phyloP scores from a whole-genome alignment of 2,113 vertebrate species.

The Equus przewalskii region DNA sequence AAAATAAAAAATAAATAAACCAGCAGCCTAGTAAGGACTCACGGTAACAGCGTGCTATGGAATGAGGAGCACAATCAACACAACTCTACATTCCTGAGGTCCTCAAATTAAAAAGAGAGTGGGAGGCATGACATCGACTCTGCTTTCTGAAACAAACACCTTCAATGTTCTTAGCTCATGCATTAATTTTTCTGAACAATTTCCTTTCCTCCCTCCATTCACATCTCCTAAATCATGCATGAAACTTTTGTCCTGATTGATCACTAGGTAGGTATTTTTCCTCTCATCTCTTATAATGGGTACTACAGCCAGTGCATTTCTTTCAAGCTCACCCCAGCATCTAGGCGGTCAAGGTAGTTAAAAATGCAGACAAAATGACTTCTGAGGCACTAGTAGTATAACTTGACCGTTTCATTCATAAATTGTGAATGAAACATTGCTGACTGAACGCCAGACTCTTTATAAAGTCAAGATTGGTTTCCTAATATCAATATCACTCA shows the following conservation, averaged over 20 bases:
- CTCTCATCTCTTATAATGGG: not conserved
- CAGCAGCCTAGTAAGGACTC: not conserved
- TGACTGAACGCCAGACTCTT: not conserved
- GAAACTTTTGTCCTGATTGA: not conserved
- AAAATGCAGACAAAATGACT: not conserved
- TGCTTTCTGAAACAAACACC: conserved; percentile 19
- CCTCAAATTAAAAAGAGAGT: not conserved
- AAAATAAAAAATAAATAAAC: not conserved
- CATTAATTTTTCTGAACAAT: not conserved
- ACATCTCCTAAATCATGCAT: not conserved
- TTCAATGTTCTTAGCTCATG: not conserved
- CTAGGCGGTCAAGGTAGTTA: not conserved
- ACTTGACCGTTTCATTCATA: not conserved
- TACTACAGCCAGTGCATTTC: not conserved
- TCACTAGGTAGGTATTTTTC: not conserved
- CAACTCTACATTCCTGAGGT: not conserved
- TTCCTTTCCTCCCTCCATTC: not conserved
- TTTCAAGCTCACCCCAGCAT: not conserved
- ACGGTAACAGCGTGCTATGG: not conserved
- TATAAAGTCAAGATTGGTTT: not conserved
- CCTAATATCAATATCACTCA: not conserved
- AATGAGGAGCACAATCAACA: not conserved
- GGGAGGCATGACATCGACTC: not conserved
- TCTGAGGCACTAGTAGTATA: not conserved
- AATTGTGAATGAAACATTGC: not conserved